Conservation (phyloP, 2,888 invertebrate genomes). For the Idaea dimidiata region DNA sequence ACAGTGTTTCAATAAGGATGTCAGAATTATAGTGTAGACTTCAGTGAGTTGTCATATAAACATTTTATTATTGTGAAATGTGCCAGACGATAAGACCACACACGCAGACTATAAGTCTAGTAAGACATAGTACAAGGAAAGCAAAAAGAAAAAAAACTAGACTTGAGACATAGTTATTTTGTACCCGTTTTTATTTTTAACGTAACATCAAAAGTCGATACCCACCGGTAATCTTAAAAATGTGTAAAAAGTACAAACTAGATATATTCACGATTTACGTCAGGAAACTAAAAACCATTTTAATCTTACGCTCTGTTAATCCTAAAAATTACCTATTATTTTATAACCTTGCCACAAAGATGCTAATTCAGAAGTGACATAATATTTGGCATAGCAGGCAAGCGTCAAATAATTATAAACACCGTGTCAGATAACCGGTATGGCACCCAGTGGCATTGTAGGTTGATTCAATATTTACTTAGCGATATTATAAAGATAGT, state of each 20-base stretch:
- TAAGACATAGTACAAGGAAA: too few relatives aligned
- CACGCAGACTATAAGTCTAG: neutral
- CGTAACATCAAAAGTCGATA: too few relatives aligned
- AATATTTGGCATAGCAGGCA: conserved; percentile 8
- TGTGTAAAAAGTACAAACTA: neutral
- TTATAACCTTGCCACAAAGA: neutral
- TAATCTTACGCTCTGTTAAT: neutral
- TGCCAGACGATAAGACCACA: neutral
- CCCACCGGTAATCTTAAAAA: too few relatives aligned
- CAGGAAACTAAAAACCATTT: neutral
- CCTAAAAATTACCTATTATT: neutral
- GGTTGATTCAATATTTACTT: neutral
- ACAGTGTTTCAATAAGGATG: neutral
- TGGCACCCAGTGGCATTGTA: conserved; percentile 4
- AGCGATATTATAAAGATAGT: conserved; percentile 1
- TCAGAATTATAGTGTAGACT: neutral
- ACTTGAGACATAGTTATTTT: too few relatives aligned
- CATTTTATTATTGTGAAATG: neutral
- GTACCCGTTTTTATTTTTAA: too few relatives aligned
- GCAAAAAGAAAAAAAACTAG: too few relatives aligned
- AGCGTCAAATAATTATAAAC: conserved; percentile 8
- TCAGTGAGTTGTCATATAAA: neutral
- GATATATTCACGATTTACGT: neutral
- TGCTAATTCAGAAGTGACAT: conserved; percentile 12
- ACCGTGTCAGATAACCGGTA: conserved; percentile 7